Evolutionary conservation across 2,797 vertebrate species (phyloP).

Genomic region (Manis pentadactyla): DNA sequence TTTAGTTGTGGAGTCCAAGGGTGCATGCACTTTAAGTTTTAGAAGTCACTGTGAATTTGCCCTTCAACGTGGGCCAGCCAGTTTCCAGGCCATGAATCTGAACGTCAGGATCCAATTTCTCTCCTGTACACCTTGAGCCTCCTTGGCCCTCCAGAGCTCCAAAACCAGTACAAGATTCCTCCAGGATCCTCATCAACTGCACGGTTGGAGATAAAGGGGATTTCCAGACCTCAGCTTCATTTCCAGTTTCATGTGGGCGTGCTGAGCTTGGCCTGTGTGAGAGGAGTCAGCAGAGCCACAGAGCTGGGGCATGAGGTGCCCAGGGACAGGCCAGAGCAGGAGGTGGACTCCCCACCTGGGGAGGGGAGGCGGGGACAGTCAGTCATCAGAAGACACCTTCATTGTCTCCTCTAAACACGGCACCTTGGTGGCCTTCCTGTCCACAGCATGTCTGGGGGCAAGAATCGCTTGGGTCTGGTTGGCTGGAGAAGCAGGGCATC

Average conservation of each 20-base stretch:
- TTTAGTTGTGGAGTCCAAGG: not conserved
- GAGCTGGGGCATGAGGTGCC: not conserved
- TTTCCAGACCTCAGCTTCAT: constrained; percentile 48
- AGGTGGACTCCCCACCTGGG: not conserved
- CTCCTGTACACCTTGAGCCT: not conserved
- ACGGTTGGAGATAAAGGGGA: not conserved
- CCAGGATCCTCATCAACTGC: not conserved
- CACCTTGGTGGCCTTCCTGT: not conserved
- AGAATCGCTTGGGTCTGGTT: not conserved
- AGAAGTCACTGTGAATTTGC: not conserved
- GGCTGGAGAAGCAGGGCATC: not conserved
- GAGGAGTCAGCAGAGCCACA: not conserved
- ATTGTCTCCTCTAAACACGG: not conserved
- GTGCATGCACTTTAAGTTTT: rapidly evolving
- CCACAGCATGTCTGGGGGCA: not conserved
- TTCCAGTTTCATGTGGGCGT: not conserved
- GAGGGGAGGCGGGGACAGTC: not conserved
- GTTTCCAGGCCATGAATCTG: not conserved
- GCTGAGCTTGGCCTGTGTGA: not conserved
- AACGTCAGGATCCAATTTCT: not conserved
- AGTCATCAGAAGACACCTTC: not conserved
- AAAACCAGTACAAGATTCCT: not conserved
- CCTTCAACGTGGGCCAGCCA: not conserved
- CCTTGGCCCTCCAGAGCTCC: not conserved
- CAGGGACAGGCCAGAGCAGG: not conserved